phyloP scores from a whole-genome alignment of 2,888 invertebrate species.

The Macaria notata region DNA sequence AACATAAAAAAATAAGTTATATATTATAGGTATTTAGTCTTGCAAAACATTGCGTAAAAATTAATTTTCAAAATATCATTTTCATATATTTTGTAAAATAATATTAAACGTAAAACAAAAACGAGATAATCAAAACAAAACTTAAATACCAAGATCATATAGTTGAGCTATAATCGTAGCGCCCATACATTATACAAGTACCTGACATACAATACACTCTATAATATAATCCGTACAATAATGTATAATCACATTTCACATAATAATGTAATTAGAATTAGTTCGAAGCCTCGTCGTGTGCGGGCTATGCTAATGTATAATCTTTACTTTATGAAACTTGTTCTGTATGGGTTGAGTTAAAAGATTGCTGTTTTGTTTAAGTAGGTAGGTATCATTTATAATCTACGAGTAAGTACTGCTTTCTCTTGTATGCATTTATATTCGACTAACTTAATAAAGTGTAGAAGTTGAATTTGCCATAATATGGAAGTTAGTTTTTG shows the following conservation, averaged over 20 bases:
- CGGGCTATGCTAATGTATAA: constrained; percentile 49
- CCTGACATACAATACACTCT: constrained; percentile 61
- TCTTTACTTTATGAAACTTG: constrained; percentile 14
- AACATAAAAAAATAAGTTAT: too few relatives aligned
- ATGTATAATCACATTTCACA: constrained; percentile 74
- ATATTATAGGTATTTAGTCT: too few relatives aligned
- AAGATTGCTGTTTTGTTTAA: background rate
- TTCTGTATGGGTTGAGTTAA: constrained; percentile 21
- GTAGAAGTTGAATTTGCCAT: too few relatives aligned
- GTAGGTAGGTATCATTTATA: too few relatives aligned
- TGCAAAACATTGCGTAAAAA: too few relatives aligned
- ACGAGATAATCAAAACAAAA: background rate
- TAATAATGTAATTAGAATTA: constrained; percentile 82
- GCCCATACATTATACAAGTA: constrained; percentile 71
- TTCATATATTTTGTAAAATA: too few relatives aligned
- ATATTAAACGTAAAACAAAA: too few relatives aligned
- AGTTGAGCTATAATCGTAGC: constrained; percentile 44
- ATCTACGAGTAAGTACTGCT: too few relatives aligned
- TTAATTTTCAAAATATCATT: too few relatives aligned
- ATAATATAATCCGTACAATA: constrained; percentile 73
- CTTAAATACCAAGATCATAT: constrained; percentile 49
- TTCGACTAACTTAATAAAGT: too few relatives aligned
- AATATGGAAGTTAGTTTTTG: too few relatives aligned
- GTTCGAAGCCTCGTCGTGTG: constrained; percentile 70
- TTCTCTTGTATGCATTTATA: too few relatives aligned